Evolutionary conservation across 2,797 vertebrate species (phyloP).

Genomic region (Coluber constrictor): DNA sequence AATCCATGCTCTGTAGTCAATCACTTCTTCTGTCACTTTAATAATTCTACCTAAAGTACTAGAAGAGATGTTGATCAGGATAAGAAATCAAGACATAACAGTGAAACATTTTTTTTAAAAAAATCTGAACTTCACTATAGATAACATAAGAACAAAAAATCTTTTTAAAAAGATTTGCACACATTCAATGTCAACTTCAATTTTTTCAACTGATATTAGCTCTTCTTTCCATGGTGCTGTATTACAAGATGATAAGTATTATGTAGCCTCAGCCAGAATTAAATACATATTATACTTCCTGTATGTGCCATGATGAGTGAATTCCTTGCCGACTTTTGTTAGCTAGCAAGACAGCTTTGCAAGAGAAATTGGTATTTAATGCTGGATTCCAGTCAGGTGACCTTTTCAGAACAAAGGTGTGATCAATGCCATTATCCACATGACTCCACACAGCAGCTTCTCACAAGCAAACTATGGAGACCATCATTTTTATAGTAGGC

Average conservation of each 20-base stretch:
- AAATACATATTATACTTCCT: neutral
- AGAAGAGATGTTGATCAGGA: conserved; percentile 42
- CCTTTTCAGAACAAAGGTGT: neutral
- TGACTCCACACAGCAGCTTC: neutral
- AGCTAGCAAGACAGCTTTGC: neutral
- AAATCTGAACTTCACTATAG: neutral
- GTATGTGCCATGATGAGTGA: neutral
- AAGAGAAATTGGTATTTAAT: neutral
- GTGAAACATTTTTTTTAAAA: conserved; percentile 44
- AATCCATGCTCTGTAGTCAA: conserved; percentile 95
- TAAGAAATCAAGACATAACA: neutral
- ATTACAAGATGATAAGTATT: neutral
- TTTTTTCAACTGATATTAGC: neutral
- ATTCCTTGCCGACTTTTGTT: neutral
- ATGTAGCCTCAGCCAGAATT: neutral
- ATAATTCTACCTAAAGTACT: conserved; percentile 96
- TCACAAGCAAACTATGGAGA: neutral
- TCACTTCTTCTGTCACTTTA: conserved; percentile 95
- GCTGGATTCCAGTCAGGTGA: neutral
- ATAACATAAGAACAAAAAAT: neutral
- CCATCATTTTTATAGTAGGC: neutral
- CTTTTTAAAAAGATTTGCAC: neutral
- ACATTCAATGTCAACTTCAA: neutral
- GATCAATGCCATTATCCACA: neutral
- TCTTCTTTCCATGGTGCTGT: neutral